Conservation (phyloP, 2,113 vertebrate species). For the Steatornis caripensis region DNA sequence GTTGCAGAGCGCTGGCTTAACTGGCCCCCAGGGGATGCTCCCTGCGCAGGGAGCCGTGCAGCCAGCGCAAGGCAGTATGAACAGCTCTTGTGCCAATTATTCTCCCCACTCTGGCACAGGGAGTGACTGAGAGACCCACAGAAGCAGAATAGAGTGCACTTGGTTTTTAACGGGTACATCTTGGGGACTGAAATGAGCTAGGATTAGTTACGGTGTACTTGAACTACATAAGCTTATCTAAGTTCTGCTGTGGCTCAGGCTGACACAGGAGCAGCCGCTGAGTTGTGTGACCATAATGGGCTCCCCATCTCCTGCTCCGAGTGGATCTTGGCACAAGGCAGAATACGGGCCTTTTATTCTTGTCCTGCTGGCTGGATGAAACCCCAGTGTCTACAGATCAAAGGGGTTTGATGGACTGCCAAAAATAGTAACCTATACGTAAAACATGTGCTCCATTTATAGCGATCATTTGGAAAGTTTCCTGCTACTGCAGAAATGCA, state of each 20-base stretch:
- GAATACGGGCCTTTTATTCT: slow-evolving; percentile 58
- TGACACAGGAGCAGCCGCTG: not conserved
- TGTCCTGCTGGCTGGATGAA: slow-evolving; percentile 60
- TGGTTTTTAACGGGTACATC: not conserved
- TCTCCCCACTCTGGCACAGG: not conserved
- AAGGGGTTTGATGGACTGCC: slow-evolving; percentile 66
- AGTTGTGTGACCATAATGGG: not conserved
- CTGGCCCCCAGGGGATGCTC: not conserved
- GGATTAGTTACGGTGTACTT: not conserved
- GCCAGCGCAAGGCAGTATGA: not conserved
- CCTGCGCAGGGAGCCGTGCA: not conserved
- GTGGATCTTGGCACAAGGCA: slow-evolving; percentile 39
- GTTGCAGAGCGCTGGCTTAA: slow-evolving; percentile 5
- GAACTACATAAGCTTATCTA: not conserved
- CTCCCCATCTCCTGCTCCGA: slow-evolving; percentile 20
- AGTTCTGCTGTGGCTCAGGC: not conserved
- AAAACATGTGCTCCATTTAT: slow-evolving; percentile 73
- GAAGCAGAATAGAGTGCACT: not conserved
- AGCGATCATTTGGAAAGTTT: slow-evolving; percentile 71
- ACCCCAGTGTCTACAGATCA: slow-evolving; percentile 63
- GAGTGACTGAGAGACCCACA: not conserved
- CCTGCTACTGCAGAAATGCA: slow-evolving; percentile 71
- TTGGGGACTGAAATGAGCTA: not conserved
- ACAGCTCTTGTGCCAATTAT: not conserved
- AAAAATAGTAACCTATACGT: slow-evolving; percentile 71